A percentile compares a stretch with the other conserved stretches of the same genome.
Evolutionary conservation across 2,888 invertebrate genomes (phyloP).

Genomic region (Patella depressa): DNA sequence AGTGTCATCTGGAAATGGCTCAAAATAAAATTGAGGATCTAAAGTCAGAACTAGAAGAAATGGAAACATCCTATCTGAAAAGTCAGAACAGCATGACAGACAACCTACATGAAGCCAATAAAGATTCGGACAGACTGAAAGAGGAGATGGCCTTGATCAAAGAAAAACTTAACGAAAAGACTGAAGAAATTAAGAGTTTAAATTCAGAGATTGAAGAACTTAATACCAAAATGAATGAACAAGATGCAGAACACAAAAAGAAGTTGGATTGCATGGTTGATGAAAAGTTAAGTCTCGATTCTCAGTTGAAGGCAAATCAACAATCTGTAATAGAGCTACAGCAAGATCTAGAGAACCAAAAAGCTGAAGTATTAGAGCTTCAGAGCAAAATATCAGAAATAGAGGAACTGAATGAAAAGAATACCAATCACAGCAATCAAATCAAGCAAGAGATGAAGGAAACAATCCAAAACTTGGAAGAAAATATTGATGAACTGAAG

Average conservation of each 20-base stretch:
- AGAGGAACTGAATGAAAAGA: slow-evolving; percentile 13
- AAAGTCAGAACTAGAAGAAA: slow-evolving; percentile 24
- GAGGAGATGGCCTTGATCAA: slow-evolving; percentile 17
- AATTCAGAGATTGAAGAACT: slow-evolving; percentile 19
- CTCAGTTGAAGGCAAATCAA: slow-evolving; percentile 15
- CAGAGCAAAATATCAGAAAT: slow-evolving; percentile 23
- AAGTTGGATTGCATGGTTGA: background rate
- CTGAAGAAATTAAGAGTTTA: slow-evolving; percentile 19
- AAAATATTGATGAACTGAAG: slow-evolving; percentile 9
- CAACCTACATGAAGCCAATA: slow-evolving; percentile 29
- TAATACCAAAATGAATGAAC: slow-evolving; percentile 14
- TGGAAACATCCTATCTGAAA: slow-evolving; percentile 17
- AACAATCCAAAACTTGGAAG: slow-evolving; percentile 19
- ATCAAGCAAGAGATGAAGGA: slow-evolving; percentile 17
- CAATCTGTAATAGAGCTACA: slow-evolving; percentile 13
- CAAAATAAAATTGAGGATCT: slow-evolving; percentile 30
- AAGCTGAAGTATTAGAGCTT: slow-evolving; percentile 24
- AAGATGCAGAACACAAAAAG: slow-evolving; percentile 22
- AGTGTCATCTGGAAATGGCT: slow-evolving; percentile 24
- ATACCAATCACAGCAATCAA: slow-evolving; percentile 8
- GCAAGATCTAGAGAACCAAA: slow-evolving; percentile 30
- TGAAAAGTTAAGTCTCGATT: slow-evolving; percentile 17
- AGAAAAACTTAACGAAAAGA: slow-evolving; percentile 9
- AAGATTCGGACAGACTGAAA: slow-evolving; percentile 30
- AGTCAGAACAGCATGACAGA: slow-evolving; percentile 25